Percentiles rank a stretch among this genome's conserved stretches.
These are phyloP conservation scores for Drosophila parvula DNA, from an alignment of 1,140 invertebrate species.

Conservation along the genomic window DNA sequence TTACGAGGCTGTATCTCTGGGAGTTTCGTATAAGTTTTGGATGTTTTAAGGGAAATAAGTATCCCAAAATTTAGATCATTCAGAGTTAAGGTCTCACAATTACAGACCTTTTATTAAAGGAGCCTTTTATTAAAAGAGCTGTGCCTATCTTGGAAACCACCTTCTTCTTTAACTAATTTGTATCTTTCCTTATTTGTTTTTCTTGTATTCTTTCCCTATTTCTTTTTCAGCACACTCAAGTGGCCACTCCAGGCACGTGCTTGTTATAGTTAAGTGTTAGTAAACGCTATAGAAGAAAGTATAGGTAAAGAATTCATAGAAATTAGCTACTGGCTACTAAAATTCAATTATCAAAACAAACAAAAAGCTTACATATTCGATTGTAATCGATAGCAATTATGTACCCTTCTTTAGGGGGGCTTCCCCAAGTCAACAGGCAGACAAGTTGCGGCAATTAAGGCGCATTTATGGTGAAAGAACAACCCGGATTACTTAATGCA, in stretches of 20 bases:
- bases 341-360: neutral
- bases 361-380: neutral
- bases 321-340: too few relatives aligned
- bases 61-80: neutral
- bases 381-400: neutral
- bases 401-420: neutral
- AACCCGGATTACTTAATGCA: constrained; percentile 21
- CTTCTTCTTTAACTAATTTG: too few relatives aligned
- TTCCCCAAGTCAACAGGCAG: neutral
- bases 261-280: too few relatives aligned
- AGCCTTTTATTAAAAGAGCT: neutral
- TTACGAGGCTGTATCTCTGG: neutral
- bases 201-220: too few relatives aligned
- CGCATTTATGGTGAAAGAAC: neutral
- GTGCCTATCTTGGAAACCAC: too few relatives aligned
- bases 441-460: neutral
- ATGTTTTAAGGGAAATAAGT: neutral
- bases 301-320: too few relatives aligned
- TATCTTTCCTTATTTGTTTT: too few relatives aligned
- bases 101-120: neutral
- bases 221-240: too few relatives aligned
- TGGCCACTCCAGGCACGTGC: too few relatives aligned
- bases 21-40: neutral
- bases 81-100: neutral
- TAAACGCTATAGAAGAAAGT: too few relatives aligned